phyloP scores from a whole-genome alignment of 1,140 invertebrate species.

The Trichoplusia ni region DNA sequence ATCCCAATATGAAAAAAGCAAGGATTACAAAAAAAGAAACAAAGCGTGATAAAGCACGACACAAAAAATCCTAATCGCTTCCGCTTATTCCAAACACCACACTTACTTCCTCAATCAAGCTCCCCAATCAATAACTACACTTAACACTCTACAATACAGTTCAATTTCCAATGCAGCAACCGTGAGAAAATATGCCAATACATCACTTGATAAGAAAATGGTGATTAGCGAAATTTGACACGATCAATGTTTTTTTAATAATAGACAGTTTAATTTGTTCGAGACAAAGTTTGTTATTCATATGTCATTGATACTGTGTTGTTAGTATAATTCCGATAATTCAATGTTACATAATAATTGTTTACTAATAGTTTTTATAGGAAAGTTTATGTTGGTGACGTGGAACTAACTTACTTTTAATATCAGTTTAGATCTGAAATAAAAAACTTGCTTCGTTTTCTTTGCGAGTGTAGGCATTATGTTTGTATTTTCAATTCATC shows the following conservation, averaged over 20 bases:
- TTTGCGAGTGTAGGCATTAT: too few relatives aligned
- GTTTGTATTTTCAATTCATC: too few relatives aligned
- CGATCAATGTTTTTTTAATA: slow-evolving; percentile 37
- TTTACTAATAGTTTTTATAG: too few relatives aligned
- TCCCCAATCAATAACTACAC: slow-evolving; percentile 20
- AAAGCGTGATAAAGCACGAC: neutral
- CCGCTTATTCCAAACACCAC: slow-evolving; percentile 38
- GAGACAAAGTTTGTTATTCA: slow-evolving; percentile 28
- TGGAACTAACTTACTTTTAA: too few relatives aligned
- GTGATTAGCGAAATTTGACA: slow-evolving; percentile 44
- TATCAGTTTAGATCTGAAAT: too few relatives aligned
- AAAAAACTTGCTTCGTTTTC: too few relatives aligned
- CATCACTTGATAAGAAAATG: slow-evolving; percentile 48
- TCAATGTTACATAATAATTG: neutral
- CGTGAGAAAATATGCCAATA: slow-evolving; percentile 61
- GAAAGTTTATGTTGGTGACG: too few relatives aligned
- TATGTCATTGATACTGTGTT: slow-evolving; percentile 10
- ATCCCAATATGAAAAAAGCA: too few relatives aligned
- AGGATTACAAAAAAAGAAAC: neutral
- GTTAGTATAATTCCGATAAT: slow-evolving; percentile 6
- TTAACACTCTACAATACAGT: slow-evolving; percentile 10
- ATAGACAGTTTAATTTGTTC: slow-evolving; percentile 42
- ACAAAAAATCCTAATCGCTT: neutral
- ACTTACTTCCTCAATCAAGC: slow-evolving; percentile 4
- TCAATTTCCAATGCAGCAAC: slow-evolving; percentile 26